Percentiles rank a stretch among this genome's conserved stretches.
These are phyloP conservation scores for Allophyes oxyacanthae DNA, from an alignment of 2,888 invertebrate genomes.

Conservation along the genomic window DNA sequence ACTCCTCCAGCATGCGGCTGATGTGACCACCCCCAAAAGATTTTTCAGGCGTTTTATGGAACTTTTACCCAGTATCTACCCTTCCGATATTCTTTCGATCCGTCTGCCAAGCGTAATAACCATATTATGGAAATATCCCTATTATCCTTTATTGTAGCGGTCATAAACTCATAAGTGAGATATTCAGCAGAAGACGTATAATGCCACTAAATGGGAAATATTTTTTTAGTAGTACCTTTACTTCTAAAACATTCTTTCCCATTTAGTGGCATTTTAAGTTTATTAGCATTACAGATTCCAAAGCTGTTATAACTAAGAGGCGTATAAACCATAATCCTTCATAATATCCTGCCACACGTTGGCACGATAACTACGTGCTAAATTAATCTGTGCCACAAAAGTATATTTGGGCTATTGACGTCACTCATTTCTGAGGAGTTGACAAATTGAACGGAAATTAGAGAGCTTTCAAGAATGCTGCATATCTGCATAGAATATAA, in stretches of 20 bases:
- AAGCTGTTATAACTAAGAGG: slow-evolving; percentile 4
- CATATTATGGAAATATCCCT: no score
- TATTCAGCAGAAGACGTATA: no score
- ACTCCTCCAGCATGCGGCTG: no score
- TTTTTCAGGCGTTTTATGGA: no score
- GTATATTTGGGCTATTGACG: slow-evolving; percentile 20
- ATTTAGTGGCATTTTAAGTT: slow-evolving; percentile 1
- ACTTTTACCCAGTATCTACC: no score
- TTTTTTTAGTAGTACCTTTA: no score
- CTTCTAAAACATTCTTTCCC: background rate
- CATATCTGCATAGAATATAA: slow-evolving; percentile 17
- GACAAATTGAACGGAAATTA: slow-evolving; percentile 23
- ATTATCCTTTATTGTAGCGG: no score
- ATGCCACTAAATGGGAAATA: no score
- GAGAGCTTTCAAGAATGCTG: slow-evolving; percentile 21
- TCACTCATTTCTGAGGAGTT: slow-evolving; percentile 22
- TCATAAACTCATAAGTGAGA: no score
- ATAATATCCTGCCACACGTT: slow-evolving; percentile 13
- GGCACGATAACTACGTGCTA: slow-evolving; percentile 1
- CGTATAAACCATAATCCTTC: slow-evolving; percentile 5
- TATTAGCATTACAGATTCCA: background rate
- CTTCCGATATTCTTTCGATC: no score
- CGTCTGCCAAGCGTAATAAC: no score
- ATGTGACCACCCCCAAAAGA: no score
- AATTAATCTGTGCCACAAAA: slow-evolving; percentile 7